Percentiles rank a stretch among this genome's conserved stretches.
phyloP scores from a whole-genome alignment of 2,113 vertebrate species.

The Tympanuchus pallidicinctus region DNA sequence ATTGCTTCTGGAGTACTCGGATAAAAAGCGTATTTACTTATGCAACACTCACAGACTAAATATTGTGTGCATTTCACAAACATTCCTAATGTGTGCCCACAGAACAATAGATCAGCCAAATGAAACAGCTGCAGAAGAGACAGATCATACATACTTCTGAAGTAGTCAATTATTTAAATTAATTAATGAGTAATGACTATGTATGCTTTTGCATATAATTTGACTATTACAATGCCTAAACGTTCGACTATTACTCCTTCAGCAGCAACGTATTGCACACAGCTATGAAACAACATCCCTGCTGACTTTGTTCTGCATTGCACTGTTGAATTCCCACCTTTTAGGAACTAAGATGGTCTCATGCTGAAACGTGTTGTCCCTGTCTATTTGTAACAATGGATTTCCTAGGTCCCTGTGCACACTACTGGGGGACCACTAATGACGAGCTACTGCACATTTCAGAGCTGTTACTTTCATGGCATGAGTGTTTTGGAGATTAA shows the following conservation, averaged over 20 bases:
- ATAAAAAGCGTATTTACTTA: slow-evolving; percentile 46
- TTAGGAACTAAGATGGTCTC: not conserved
- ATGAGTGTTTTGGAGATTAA: not conserved
- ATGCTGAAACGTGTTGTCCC: not conserved
- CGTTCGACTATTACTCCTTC: not conserved
- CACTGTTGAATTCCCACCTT: not conserved
- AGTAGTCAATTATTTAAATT: slow-evolving; percentile 42
- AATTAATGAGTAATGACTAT: slow-evolving; percentile 52
- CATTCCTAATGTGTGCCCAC: not conserved
- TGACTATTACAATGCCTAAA: not conserved
- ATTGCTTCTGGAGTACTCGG: slow-evolving; percentile 23
- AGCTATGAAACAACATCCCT: not conserved
- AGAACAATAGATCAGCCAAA: slow-evolving; percentile 40
- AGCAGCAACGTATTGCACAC: not conserved
- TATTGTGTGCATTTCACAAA: slow-evolving; percentile 25
- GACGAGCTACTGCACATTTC: not conserved
- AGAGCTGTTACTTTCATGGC: not conserved
- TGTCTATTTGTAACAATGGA: not conserved
- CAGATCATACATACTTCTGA: slow-evolving; percentile 12
- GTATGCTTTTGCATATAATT: slow-evolving; percentile 31
- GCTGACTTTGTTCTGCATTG: not conserved
- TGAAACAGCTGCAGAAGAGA: slow-evolving; percentile 8
- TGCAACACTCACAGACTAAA: not conserved
- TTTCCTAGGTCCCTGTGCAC: not conserved
- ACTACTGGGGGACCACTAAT: fast-evolving